These are phyloP conservation scores for Acleris laterana DNA, from an alignment of 2,888 invertebrate genomes.

Conservation along the genomic window DNA sequence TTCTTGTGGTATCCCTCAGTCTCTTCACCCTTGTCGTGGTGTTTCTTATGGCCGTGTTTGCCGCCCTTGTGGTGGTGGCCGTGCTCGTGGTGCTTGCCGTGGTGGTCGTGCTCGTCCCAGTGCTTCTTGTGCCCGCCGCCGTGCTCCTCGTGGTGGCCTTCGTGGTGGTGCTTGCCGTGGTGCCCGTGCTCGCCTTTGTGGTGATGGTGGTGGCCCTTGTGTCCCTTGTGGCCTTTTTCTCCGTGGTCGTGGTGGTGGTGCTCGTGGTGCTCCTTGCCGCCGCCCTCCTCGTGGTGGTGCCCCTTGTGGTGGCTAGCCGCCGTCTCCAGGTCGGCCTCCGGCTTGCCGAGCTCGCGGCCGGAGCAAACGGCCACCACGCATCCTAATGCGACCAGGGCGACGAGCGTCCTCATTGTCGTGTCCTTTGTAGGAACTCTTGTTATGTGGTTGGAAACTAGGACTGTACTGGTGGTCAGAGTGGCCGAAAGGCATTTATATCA, in stretches of 20 bases:
- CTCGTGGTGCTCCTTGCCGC: slow-evolving; percentile 87
- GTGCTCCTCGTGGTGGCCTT: slow-evolving; percentile 89
- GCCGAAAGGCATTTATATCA: slow-evolving; percentile 74
- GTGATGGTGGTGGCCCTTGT: slow-evolving; percentile 90
- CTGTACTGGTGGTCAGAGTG: slow-evolving; percentile 67
- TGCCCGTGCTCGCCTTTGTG: slow-evolving; percentile 91
- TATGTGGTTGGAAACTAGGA: slow-evolving; percentile 67
- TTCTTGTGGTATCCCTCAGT: slow-evolving; percentile 93
- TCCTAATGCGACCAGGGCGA: slow-evolving; percentile 70
- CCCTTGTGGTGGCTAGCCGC: slow-evolving; percentile 79
- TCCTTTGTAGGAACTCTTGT: slow-evolving; percentile 51
- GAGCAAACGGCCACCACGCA: slow-evolving; percentile 64
- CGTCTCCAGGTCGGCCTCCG: slow-evolving; percentile 73
- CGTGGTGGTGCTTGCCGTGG: slow-evolving; percentile 90
- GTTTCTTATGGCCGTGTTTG: slow-evolving; percentile 91
- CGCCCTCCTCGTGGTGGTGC: slow-evolving; percentile 86
- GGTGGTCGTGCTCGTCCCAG: slow-evolving; percentile 89
- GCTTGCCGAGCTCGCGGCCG: slow-evolving; percentile 67
- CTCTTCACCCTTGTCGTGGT: slow-evolving; percentile 93
- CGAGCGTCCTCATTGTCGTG: slow-evolving; percentile 74
- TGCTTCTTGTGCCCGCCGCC: slow-evolving; percentile 92
- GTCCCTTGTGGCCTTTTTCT: slow-evolving; percentile 91
- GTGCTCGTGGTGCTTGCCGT: slow-evolving; percentile 90
- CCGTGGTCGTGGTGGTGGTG: slow-evolving; percentile 89
- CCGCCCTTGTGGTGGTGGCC: slow-evolving; percentile 91